Conservation (phyloP, 1,140 invertebrate genomes). For the Musca domestica region DNA sequence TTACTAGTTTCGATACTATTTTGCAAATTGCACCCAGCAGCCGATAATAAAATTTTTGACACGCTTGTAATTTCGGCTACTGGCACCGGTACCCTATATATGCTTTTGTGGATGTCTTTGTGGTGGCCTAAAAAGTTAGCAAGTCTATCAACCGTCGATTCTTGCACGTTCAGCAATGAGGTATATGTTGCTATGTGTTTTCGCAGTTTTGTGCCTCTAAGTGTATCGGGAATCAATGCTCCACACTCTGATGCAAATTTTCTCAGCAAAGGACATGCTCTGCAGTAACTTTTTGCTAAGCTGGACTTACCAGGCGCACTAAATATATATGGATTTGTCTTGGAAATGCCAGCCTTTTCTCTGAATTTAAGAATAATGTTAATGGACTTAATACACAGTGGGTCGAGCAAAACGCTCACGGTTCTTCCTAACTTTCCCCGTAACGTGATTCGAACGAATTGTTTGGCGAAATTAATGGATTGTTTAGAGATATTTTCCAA, state of each 20-base stretch:
- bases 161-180: neutral
- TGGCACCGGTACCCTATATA: neutral
- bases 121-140: conserved; percentile 5
- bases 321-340: neutral
- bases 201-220: neutral
- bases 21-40: neutral
- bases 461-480: neutral
- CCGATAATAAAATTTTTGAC: no score
- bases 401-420: neutral
- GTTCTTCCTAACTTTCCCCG: no score
- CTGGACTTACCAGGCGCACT: neutral
- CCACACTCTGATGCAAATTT: neutral
- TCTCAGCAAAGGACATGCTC: neutral
- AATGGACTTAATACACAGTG: neutral
- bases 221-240: neutral
- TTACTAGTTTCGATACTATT: no score
- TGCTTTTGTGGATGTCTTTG: no score
- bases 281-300: neutral
- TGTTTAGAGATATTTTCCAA: neutral
- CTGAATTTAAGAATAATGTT: neutral
- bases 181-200: conserved; percentile 11
- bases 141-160: neutral
- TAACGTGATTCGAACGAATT: neutral
- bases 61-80: conserved; percentile 1
- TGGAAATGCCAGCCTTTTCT: neutral